Evolutionary conservation across 2,113 vertebrate species (phyloP), one percentile per base, ranked within the genome.

Genomic region (Chloebia gouldiae): DNA sequence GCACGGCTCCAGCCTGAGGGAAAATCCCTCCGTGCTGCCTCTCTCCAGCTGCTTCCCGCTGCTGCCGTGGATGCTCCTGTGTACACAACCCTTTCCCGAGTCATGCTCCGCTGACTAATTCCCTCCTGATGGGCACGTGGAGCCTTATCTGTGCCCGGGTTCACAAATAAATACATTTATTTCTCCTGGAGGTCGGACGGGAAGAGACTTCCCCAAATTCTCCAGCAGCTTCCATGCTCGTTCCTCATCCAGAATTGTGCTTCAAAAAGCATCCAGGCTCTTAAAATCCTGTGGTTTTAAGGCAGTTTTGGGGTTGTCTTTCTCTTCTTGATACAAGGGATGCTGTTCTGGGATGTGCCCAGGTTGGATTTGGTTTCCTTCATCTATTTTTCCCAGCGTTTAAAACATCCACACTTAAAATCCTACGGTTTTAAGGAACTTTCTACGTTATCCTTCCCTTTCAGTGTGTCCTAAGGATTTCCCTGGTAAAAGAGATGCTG

Each of bases 261-360:
- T 44, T n/a, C 39, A 21, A n/a, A 33, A 76, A 31, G 11, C 56
- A 25, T 3, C 49, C 44, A 5, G 49, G 16, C 4, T 49, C 54
- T n/a, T 25, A 3, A 63, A 82, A 40, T 30, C 57, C 8, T 3
- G 0, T 0, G 0, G 25, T 15, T 71, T 76, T 10, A 13, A 40
- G 71, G 76, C 23, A 37, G 5, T 57, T 72, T 54, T 15, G 10
- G 60, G 18, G 42, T 70, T 70, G 19, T 44, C 15, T 57, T 61
- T 28, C 16, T 12, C 35, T 27, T n/a, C 63, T 22, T 7, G 64
- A 13, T 30, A 1, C 8, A 49, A 20, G 42, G 39, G 40, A 4
- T 27, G 66, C 15, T 31, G 17, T 2, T 12, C 71, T 42, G 86
- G 51, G 68, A 13, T 30, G 63, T 31, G 39, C 12, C 18, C 7